Evolutionary conservation across 1,140 invertebrate genomes (phyloP).

Genomic region (Leptinotarsa lineolata): DNA sequence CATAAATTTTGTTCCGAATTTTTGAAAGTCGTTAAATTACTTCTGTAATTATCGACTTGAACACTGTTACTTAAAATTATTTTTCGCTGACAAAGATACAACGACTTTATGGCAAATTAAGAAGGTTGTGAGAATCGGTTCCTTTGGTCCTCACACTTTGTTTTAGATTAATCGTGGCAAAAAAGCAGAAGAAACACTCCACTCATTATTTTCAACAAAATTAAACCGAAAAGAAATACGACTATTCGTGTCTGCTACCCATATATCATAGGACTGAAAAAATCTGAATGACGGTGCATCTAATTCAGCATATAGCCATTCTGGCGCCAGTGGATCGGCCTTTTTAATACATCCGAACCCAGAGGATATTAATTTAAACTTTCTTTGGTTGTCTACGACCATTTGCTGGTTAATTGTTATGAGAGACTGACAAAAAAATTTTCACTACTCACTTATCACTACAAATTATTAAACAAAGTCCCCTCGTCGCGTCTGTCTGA

Average conservation of each 20-base stretch:
- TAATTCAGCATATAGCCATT: conserved; percentile 49
- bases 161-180: conserved; percentile 33
- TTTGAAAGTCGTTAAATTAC: too few relatives aligned
- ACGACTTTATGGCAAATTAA: too few relatives aligned
- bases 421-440: too few relatives aligned
- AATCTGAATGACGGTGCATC: conserved; percentile 43
- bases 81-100: too few relatives aligned
- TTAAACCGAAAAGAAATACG: conserved; percentile 43
- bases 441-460: too few relatives aligned
- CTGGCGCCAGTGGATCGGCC: conserved; percentile 44
- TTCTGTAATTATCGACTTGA: too few relatives aligned
- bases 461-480: too few relatives aligned
- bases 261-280: conserved; percentile 42
- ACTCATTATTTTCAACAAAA: conserved; percentile 41
- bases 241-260: conserved; percentile 42
- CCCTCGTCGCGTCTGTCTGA: too few relatives aligned
- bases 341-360: conserved; percentile 41
- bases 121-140: neutral
- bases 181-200: conserved; percentile 33
- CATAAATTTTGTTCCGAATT: too few relatives aligned
- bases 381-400: neutral
- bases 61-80: too few relatives aligned
- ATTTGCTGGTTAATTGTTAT: neutral
- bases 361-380: conserved; percentile 19
- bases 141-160: conserved; percentile 26